Base-by-base conservation (phyloP, 2,888 invertebrate genomes). In the Drosophila lutescens region DNA sequence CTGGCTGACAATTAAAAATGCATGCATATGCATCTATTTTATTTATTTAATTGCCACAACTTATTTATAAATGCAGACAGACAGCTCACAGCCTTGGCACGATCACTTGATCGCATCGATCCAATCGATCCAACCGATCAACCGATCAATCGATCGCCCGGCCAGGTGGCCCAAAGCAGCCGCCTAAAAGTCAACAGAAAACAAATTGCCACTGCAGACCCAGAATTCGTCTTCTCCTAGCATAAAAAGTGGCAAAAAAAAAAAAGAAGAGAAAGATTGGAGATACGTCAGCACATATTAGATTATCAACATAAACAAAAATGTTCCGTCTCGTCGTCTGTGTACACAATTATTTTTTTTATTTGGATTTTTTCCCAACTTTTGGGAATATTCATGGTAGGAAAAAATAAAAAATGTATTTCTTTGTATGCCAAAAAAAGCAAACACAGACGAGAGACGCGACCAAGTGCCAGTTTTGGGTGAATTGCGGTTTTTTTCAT, bases 291-390 rank as follows among this genome's bases (percentile, higher is more conserved):
- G 87, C 78, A 76, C 82, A 88, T 88, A 83, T 88, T 83, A 86
- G 88, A 83, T 83, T 88, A 83, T 83, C 83, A 83, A 86, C 83
- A 83, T 88, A 83, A 83, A 83, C 83, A 83, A 83, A 58, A 83
- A 82, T 86, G 86, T 82, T 82, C 71, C 69, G 69, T 71, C 69
- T 70, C 62, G 69, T 54, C 69, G 69, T 50, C 26, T 70, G 62
- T 70, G 69, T 63, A 62, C 55, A 71, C 62, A 71, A 55, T 30
- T 61, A 47, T 12, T 60, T 56, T 36, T 55, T 62, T 41, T 47
- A 56, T 41, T 32, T 38, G 47, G 60, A 63, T 79, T 79, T 78
- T 80, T 80, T 65, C 53, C 71, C 71, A 67, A 60, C 53, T 40
- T 72, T 57, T 47, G 61, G 71, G 61, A 70, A 77, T 66, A 59